Evolutionary conservation across 2,113 vertebrate species (phyloP).

Genomic region (Phoxinus phoxinus): DNA sequence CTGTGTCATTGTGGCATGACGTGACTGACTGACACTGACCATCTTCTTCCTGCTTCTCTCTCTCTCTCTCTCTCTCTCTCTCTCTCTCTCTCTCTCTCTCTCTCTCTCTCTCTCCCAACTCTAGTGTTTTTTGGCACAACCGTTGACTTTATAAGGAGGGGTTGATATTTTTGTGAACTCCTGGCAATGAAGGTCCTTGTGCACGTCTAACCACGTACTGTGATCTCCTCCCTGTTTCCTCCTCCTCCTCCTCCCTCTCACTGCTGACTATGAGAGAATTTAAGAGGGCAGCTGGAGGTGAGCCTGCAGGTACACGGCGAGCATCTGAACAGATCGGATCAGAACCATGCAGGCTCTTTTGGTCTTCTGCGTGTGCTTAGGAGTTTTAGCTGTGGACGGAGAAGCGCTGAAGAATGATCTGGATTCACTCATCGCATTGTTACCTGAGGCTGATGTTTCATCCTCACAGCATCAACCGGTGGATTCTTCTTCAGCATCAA

Average conservation of each 20-base stretch:
- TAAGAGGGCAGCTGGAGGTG: constrained; percentile 46
- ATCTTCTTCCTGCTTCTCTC: constrained; percentile 27
- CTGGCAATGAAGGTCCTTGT: constrained; percentile 62
- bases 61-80: constrained; percentile 1
- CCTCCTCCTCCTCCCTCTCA: constrained; percentile 26
- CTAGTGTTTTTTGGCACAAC: constrained; percentile 36
- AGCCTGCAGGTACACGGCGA: constrained; percentile 48
- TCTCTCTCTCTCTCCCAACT: constrained; percentile 6
- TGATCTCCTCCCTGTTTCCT: constrained; percentile 50
- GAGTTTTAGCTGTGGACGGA: constrained; percentile 31
- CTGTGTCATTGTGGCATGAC: constrained; percentile 40
- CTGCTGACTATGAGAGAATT: constrained; percentile 40
- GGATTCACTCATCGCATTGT: background rate
- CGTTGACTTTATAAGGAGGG: constrained; percentile 48
- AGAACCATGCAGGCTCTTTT: constrained; percentile 52
- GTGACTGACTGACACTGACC: constrained; percentile 37
- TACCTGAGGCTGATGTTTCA: constrained; percentile 1
- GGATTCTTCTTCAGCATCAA: constrained; percentile 14
- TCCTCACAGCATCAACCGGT: background rate
- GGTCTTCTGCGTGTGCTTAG: constrained; percentile 40
- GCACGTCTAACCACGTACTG: constrained; percentile 34
- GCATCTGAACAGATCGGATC: constrained; percentile 30
- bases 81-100: constrained; percentile 7
- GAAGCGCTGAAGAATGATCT: constrained; percentile 16
- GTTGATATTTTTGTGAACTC: constrained; percentile 41